Conservation (phyloP, 1,140 invertebrate genomes). For the Agrypnia vestita region DNA sequence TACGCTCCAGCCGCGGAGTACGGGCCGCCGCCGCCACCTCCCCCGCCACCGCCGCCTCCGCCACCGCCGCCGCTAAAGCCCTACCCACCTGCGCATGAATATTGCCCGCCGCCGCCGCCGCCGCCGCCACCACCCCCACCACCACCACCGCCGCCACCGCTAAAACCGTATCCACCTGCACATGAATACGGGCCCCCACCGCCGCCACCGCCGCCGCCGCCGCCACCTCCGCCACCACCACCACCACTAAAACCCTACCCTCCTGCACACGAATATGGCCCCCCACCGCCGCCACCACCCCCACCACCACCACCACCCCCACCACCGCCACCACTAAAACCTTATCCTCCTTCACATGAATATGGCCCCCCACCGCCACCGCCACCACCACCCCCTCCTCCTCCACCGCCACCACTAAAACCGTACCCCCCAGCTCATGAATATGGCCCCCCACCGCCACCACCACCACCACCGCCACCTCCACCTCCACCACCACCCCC, state of each 20-base stretch:
- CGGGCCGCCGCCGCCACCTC: constrained; percentile 34
- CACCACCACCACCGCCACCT: constrained; percentile 45
- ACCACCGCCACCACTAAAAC: constrained; percentile 37
- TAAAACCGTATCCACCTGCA: no score
- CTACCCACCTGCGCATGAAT: no score
- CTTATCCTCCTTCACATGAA: constrained; percentile 17
- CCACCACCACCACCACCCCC: constrained; percentile 24
- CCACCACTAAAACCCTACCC: constrained; percentile 26
- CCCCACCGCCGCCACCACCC: constrained; percentile 42
- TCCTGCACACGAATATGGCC: constrained; percentile 42
- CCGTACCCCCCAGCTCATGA: constrained; percentile 2
- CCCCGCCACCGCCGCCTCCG: no score
- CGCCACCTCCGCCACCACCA: constrained; percentile 42
- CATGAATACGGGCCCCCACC: constrained; percentile 61
- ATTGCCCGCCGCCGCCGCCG: no score
- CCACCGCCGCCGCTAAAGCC: no score
- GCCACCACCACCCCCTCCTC: constrained; percentile 22
- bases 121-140: no score
- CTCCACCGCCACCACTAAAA: constrained; percentile 24
- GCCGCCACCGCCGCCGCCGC: constrained; percentile 14
- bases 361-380: neutral
- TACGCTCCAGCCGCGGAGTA: constrained; percentile 33
- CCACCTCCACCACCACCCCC: no score
- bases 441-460: constrained; percentile 44
- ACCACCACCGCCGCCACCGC: no score